phyloP scores from a whole-genome alignment of 2,797 vertebrate species.

The Malurus leucopterus region DNA sequence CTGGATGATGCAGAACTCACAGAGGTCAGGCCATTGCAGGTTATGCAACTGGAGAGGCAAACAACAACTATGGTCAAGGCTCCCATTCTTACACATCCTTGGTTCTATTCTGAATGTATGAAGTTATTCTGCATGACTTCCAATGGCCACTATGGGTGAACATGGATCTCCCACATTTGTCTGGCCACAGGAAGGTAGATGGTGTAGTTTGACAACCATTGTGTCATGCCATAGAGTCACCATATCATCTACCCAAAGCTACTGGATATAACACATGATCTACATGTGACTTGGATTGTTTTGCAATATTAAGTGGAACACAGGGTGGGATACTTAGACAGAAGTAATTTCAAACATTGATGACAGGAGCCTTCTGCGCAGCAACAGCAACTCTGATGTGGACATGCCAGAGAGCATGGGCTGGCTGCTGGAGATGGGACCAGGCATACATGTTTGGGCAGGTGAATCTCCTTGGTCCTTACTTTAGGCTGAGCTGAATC shows the following conservation, averaged over 20 bases:
- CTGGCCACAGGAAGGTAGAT: not conserved
- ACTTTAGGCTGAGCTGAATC: not conserved
- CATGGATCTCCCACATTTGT: not conserved
- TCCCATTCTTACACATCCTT: not conserved
- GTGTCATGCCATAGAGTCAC: not conserved
- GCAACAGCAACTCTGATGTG: accelerated
- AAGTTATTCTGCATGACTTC: not conserved
- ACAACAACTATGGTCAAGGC: not conserved
- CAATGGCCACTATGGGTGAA: not conserved
- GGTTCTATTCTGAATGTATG: not conserved
- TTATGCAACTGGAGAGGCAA: not conserved
- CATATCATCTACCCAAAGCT: not conserved
- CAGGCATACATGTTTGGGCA: not conserved
- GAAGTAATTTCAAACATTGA: not conserved
- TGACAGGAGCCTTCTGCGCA: not conserved
- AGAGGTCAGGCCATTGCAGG: not conserved
- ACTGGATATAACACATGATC: not conserved
- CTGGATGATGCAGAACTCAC: not conserved
- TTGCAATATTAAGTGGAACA: not conserved
- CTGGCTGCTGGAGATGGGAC: not conserved
- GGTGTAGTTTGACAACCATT: not conserved
- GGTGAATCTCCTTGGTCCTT: not conserved
- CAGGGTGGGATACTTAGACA: not conserved
- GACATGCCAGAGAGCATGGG: not conserved
- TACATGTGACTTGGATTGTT: not conserved